Evolutionary conservation across 2,797 vertebrate species (phyloP).

Genomic region (Natrix natrix): DNA sequence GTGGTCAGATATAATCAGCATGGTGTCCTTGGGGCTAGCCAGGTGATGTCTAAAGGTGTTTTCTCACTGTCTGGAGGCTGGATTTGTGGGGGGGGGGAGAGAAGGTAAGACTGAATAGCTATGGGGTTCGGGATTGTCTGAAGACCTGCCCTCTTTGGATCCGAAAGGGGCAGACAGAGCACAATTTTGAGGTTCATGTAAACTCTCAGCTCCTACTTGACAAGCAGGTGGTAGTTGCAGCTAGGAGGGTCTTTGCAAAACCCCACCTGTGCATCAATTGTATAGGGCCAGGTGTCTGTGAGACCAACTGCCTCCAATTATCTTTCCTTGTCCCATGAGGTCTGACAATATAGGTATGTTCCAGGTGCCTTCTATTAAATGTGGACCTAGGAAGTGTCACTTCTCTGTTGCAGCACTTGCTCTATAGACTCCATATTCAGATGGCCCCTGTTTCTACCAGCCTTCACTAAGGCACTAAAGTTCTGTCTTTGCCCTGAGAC

Average conservation of each 20-base stretch:
- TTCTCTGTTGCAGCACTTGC: neutral
- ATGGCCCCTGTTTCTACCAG: neutral
- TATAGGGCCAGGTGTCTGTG: neutral
- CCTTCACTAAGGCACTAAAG: neutral
- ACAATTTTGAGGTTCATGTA: neutral
- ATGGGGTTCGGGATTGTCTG: neutral
- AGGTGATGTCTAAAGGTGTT: neutral
- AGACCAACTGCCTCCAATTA: neutral
- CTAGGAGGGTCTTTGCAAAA: neutral
- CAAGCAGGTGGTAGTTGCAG: neutral
- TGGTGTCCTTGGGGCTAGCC: neutral
- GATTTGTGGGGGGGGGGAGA: neutral
- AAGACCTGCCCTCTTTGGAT: neutral
- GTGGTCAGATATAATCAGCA: neutral
- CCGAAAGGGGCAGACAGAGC: neutral
- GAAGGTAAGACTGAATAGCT: neutral
- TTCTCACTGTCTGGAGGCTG: neutral
- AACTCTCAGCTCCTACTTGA: neutral
- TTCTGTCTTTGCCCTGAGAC: neutral
- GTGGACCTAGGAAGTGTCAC: neutral
- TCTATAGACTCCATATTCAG: neutral
- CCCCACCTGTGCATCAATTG: neutral
- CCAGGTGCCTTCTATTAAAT: neutral
- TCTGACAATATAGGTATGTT: neutral
- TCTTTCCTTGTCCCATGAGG: neutral